These are phyloP conservation scores for Bucco capensis DNA, from an alignment of 2,113 vertebrate genomes.

Conservation along the genomic window DNA sequence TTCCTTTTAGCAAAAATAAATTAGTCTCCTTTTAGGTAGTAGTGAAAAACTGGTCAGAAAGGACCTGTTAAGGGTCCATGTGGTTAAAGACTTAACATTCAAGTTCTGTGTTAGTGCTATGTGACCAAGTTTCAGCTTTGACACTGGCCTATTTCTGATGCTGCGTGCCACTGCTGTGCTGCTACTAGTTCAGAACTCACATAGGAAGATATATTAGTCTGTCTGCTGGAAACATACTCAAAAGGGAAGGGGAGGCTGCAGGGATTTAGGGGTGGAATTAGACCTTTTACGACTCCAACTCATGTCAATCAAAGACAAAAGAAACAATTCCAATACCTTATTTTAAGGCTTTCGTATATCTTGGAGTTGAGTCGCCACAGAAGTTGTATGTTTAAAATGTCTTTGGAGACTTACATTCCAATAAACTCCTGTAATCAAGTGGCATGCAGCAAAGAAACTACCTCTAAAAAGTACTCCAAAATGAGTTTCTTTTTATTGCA, in stretches of 20 bases:
- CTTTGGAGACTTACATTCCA: slow-evolving; percentile 61
- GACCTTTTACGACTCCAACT: slow-evolving; percentile 1
- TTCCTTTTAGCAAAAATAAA: background rate
- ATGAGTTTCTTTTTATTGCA: slow-evolving; percentile 68
- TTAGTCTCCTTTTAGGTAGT: background rate
- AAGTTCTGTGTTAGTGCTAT: background rate
- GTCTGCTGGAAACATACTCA: background rate
- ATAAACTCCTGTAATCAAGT: slow-evolving; percentile 71
- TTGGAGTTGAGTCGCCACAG: slow-evolving; percentile 67
- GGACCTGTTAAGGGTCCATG: background rate
- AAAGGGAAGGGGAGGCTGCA: background rate
- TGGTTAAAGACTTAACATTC: background rate
- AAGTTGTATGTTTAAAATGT: slow-evolving; percentile 67
- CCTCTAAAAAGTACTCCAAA: slow-evolving; percentile 64
- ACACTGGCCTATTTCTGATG: background rate
- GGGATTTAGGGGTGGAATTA: background rate
- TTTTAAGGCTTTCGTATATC: slow-evolving; percentile 73
- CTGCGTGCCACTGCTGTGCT: too few relatives aligned
- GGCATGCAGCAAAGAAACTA: slow-evolving; percentile 68
- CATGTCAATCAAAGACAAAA: slow-evolving; percentile 69
- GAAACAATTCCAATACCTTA: slow-evolving; percentile 70
- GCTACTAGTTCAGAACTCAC: background rate
- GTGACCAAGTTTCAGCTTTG: background rate
- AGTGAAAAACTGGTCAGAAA: background rate
- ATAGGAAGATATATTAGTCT: background rate